Evolutionary conservation across 1,140 invertebrate genomes (phyloP), one percentile per base, ranked within the genome.

Genomic region (Drosophila sproati): DNA sequence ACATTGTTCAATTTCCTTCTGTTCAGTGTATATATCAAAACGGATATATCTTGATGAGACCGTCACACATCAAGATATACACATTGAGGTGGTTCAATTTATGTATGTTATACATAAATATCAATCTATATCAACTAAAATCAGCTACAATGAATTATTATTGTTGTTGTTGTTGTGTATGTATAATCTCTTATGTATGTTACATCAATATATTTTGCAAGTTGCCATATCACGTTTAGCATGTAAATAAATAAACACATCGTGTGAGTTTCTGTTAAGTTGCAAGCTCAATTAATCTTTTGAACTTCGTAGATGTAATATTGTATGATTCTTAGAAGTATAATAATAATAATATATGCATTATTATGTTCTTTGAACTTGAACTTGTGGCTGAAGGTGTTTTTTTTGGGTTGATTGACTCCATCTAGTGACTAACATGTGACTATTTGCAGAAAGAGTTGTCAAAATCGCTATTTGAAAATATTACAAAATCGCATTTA

Each of bases 171-270:
- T 8, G 37, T 39, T 43, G 34, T n/a, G 8, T 63, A 61, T 45
- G 10, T 41, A 51, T 43, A 35, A 45, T 54, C 29, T 43, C 52
- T 45, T 10, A 10, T 41, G 7, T 43, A 35, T 41, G 12, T 54
- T 67, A 59, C 51, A 71, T 55, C 61, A 63, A 64, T 62, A 62
- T 59, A 62, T 52, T 20, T 20, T 20, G 20, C 50, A 70, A 52
- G 47, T 63, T 41, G n/a, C 57, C 61, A 61, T 70, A 70, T 62
- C 59, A 70, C 59, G 57, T 70, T 63, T 52, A 74, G 48, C 8
- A 41, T 68, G 10, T 28, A 54, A 20, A 60, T 57, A 45, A 39
- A 56, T 57, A 32, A n/a, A 32, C 7, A 5, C 57, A 37, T 50
- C 7, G 12, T 59, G 1, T 62, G 20, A 37, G 7, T 35, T 56